phyloP scores from a whole-genome alignment of 30 jellyfish, hydroid and myxozoan species.

The Turritopsis dohrnii region DNA sequence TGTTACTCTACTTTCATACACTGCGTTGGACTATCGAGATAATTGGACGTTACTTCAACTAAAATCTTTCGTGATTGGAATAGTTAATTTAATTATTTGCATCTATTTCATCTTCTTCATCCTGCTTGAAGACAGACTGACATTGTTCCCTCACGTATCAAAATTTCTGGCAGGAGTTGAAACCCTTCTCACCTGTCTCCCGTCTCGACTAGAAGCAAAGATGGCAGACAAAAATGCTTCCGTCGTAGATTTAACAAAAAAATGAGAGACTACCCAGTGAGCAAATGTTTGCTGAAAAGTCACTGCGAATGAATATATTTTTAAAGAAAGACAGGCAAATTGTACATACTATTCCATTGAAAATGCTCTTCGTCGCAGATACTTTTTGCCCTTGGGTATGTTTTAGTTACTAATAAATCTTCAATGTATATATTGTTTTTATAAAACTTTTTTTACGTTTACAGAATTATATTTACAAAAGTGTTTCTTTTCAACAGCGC shows the following conservation, averaged over 20 bases:
- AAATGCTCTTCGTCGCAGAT: too few species aligned
- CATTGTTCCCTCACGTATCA: slow-evolving; percentile 70
- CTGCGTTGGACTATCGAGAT: slow-evolving; percentile 85
- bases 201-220: background rate
- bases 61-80: slow-evolving; percentile 76
- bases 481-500: background rate
- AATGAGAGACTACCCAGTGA: too few species aligned
- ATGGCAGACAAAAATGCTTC: background rate
- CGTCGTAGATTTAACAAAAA: background rate
- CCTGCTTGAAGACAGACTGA: slow-evolving; percentile 76
- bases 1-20: slow-evolving; percentile 69
- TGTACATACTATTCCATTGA: too few species aligned
- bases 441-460: background rate
- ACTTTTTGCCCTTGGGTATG: too few species aligned
- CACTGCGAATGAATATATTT: too few species aligned
- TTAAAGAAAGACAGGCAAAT: too few species aligned
- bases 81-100: slow-evolving; percentile 52
- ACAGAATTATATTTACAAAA: background rate
- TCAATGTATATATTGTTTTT: background rate
- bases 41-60: slow-evolving; percentile 67
- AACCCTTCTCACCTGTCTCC: background rate
- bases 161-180: slow-evolving; percentile 17
- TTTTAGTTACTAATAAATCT: too few species aligned
- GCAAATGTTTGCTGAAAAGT: too few species aligned
- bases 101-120: slow-evolving; percentile 65